These are phyloP conservation scores for Parazoanthus atlanticus DNA, from an alignment of 92 coral and sea anemone species.

Conservation along the genomic window DNA sequence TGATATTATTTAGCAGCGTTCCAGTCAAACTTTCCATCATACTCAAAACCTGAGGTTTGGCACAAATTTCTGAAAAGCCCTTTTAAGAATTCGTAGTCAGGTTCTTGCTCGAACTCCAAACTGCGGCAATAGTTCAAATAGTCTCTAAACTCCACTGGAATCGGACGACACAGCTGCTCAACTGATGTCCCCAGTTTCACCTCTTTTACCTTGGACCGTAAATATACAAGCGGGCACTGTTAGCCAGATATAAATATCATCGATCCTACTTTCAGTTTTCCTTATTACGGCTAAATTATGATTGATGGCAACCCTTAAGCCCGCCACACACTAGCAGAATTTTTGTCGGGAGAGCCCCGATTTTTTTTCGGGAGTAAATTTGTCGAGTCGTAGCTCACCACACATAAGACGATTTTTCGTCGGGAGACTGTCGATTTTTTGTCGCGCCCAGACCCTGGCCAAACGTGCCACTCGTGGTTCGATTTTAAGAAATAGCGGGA, in stretches of 20 bases:
- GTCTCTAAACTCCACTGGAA: conserved; percentile 68
- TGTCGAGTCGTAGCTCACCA: too few species aligned
- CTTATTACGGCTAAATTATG: background rate
- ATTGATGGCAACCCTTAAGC: too few species aligned
- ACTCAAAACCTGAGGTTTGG: conserved; percentile 44
- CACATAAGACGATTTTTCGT: too few species aligned
- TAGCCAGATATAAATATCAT: background rate
- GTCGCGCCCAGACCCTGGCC: too few species aligned
- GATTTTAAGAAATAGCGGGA: too few species aligned
- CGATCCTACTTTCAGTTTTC: too few species aligned
- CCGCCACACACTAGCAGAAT: too few species aligned
- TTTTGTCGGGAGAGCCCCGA: too few species aligned
- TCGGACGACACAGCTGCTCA: conserved; percentile 61
- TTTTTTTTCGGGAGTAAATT: too few species aligned
- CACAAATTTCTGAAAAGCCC: conserved; percentile 61
- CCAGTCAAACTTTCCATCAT: conserved; percentile 74
- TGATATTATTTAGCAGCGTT: background rate
- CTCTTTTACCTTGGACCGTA: conserved; percentile 50
- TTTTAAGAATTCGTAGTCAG: conserved; percentile 66
- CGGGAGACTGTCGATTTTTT: too few species aligned
- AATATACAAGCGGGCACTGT: background rate
- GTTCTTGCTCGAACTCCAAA: conserved; percentile 69
- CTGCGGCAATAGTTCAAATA: conserved; percentile 69
- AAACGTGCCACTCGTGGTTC: too few species aligned
- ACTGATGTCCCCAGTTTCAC: conserved; percentile 55